Percentiles rank a stretch among this genome's conserved stretches.
Evolutionary conservation across 37 sponge, comb jelly and placozoan species (phyloP).

Genomic region (Geodia barretti): DNA sequence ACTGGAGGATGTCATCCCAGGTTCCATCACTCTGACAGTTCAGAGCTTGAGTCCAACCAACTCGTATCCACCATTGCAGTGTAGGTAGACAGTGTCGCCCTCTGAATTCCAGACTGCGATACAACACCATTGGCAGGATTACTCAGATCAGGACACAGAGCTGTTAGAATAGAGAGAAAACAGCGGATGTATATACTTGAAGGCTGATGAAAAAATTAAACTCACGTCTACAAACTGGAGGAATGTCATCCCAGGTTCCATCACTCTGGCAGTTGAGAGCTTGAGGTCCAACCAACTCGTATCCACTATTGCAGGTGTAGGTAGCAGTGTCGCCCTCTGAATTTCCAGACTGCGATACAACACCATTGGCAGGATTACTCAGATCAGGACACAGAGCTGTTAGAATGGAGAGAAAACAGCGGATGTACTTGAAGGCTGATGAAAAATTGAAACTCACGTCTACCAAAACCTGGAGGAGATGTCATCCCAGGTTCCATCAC

Average conservation of each 20-base stretch:
- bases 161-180: too few relatives aligned
- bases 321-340: background rate
- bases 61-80: background rate
- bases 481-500: constrained; percentile 64
- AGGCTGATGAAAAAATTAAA: too few relatives aligned
- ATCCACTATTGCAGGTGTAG: background rate
- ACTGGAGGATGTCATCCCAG: too few relatives aligned
- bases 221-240: background rate
- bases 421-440: too few relatives aligned
- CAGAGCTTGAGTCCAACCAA: background rate
- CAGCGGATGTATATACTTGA: too few relatives aligned
- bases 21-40: background rate
- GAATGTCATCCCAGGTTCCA: background rate
- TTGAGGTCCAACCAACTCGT: background rate
- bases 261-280: background rate
- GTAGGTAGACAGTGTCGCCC: background rate
- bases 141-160: background rate
- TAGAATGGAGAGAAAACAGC: too few relatives aligned
- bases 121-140: background rate
- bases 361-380: too few relatives aligned
- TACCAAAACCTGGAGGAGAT: constrained; percentile 37
- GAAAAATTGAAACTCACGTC: too few relatives aligned
- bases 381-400: too few relatives aligned
- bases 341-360: too few relatives aligned
- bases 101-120: background rate